Base-by-base conservation (phyloP, 23 tunicate species). In the Halocynthia roretzi region DNA sequence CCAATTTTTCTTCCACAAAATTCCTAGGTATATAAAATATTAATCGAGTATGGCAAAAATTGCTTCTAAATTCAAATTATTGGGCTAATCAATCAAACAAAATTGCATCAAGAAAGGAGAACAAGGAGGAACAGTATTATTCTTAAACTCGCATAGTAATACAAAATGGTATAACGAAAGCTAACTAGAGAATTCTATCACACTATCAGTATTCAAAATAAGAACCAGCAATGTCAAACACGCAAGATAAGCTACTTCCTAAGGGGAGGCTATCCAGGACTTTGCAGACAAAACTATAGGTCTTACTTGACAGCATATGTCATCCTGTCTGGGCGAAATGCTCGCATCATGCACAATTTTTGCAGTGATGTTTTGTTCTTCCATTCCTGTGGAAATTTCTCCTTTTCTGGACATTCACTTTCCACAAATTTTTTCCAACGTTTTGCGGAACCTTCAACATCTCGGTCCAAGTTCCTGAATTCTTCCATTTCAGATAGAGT, bases 351-450 rank as follows among this genome's bases (percentile, higher is more conserved):
- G 81, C 96, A 96, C 53, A 96, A 78, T 79, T 86, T 96, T 83
- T 96, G 99, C 71, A 96, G 78, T 17, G 89, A 64, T 0, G 96
- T 72, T 76, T 96, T 96, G 85, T 85, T 96, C 58, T 96, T 96
- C 99, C 99, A 96, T 77, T 96, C 99, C 78, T 96, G 99, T 6
- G 99, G 99, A 75, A 96, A 83, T 74, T 96, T 96, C 67, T 96
- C 99, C 70, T 96, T 96, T 61, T 96, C 99, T 14, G 99, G 99
- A 55, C 96, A 96, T 63, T 96, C 99, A 72, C 97, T 90, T 61
- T 96, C 99, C 2, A 94, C 93, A 53, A 96, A 96, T 68, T 96
- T 96, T 80, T 96, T 96, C 99, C 99, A 96, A 48, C 99, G 88
- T 76, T 96, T 96, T 7, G 99, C 96, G 11, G 96, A 89, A 7